Base-by-base conservation (phyloP, 2,888 invertebrate species). In the Poecilus cupreus region DNA sequence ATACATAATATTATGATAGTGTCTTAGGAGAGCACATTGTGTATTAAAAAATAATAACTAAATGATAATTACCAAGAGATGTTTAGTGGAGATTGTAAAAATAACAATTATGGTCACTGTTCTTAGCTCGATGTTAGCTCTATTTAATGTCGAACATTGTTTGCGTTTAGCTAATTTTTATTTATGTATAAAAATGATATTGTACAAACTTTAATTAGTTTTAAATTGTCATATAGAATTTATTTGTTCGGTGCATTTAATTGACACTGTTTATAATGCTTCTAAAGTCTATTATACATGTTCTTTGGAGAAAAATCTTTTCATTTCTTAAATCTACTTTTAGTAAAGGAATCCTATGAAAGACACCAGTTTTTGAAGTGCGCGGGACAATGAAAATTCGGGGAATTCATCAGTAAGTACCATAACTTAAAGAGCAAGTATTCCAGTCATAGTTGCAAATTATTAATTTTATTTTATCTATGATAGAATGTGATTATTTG, bases 141-240 rank as follows among this genome's bases (percentile, higher is more conserved):
- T 75, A 75, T 75, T 75, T 75, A 75, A 75, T 75, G 75, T 75
- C 75, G 75, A 54, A 51, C 26, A 51, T 75, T 75, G 51, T 75
- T 74, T 74, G 49, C 70, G 46, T 72, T 72, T 72, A 72, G 72
- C 72, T 72, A 43, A 43, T 72, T 72, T 75, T 75, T 75, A 75
- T 75, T 75, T 75, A 43, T 75, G 75, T 75, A 75, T 32, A 75
- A 75, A n/a, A 75, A 72, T 70, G 16, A 74, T 51, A 75, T 51
- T 75, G 75, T 75, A 75, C 75, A 75, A 75, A 75, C 75, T 75
- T 75, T 75, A 51, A 75, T 75, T 75, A 75, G 75, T 75, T 75
- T 75, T 75, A 51, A 75, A 75, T 75, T 75, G 51, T 75, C 51
- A 49, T 32, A 75, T 75, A 75, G 51, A 75, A 20, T 51, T 75